These are phyloP conservation scores for Platycheirus rosarum DNA, from an alignment of 2,888 invertebrate species.

Conservation along the genomic window DNA sequence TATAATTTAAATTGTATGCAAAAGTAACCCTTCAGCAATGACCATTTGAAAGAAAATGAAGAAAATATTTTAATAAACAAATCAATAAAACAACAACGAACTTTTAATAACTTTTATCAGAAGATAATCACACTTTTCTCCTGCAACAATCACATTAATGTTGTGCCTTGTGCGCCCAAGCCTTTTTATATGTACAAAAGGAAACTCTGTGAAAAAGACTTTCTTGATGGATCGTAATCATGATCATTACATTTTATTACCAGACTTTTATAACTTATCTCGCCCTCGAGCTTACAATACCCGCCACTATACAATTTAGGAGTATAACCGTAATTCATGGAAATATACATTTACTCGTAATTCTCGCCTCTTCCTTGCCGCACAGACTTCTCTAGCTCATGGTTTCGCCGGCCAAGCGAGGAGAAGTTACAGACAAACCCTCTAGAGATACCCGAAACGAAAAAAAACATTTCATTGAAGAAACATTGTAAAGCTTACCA, in stretches of 20 bases:
- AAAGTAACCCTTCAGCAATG: too few relatives aligned
- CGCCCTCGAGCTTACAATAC: slow-evolving; percentile 23
- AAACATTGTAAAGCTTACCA: slow-evolving; percentile 22
- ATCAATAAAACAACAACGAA: too few relatives aligned
- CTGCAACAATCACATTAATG: slow-evolving; percentile 4
- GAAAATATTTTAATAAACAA: too few relatives aligned
- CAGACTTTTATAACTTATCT: slow-evolving; percentile 14
- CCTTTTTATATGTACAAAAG: slow-evolving; percentile 8
- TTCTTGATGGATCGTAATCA: slow-evolving; percentile 30
- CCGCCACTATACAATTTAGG: slow-evolving; percentile 27
- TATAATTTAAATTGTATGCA: too few relatives aligned
- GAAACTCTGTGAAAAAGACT: background rate
- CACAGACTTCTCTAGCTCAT: slow-evolving; percentile 8
- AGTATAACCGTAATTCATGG: slow-evolving; percentile 39
- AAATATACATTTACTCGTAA: slow-evolving; percentile 5
- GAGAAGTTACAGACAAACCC: background rate
- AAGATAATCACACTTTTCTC: too few relatives aligned
- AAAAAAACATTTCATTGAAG: slow-evolving; percentile 37
- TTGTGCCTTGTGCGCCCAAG: background rate
- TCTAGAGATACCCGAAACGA: background rate
- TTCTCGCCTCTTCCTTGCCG: background rate
- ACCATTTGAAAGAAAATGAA: too few relatives aligned
- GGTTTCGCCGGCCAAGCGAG: slow-evolving; percentile 22
- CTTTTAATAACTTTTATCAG: too few relatives aligned
- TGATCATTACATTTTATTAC: slow-evolving; percentile 36